Evolutionary conservation across 2,888 invertebrate species (phyloP).

Genomic region (Rosalia funebris): DNA sequence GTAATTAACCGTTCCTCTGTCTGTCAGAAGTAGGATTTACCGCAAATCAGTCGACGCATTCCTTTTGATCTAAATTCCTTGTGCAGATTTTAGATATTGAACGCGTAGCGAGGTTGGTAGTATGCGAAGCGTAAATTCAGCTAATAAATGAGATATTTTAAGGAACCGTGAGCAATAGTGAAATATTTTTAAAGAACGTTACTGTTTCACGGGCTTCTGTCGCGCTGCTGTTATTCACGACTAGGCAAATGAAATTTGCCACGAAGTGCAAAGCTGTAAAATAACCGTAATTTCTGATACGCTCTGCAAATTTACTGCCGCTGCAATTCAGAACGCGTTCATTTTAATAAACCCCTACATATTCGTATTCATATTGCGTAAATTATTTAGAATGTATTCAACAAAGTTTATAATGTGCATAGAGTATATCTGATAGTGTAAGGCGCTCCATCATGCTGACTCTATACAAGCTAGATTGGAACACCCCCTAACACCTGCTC

Average conservation of each 20-base stretch:
- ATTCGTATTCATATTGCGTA: constrained; percentile 63
- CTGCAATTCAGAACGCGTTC: constrained; percentile 57
- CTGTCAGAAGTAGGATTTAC: no score
- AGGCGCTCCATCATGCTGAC: constrained; percentile 57
- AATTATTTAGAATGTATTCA: constrained; percentile 61
- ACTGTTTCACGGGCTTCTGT: constrained; percentile 10
- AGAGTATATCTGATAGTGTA: constrained; percentile 59
- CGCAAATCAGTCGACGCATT: no score
- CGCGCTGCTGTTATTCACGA: constrained; percentile 42
- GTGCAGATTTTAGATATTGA: background rate
- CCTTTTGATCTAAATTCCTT: no score
- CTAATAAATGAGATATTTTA: constrained; percentile 13
- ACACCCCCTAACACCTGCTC: constrained; percentile 59
- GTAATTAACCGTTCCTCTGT: no score
- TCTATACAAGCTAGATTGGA: constrained; percentile 57
- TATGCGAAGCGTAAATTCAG: background rate
- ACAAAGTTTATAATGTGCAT: constrained; percentile 62
- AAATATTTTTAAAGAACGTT: constrained; percentile 10
- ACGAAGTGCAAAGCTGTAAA: constrained; percentile 59
- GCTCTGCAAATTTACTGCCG: constrained; percentile 55
- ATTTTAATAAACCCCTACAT: constrained; percentile 60
- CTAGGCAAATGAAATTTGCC: constrained; percentile 54
- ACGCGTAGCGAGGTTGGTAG: background rate
- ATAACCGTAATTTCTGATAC: constrained; percentile 61
- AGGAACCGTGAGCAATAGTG: constrained; percentile 5